These are phyloP conservation scores for Unio pictorum DNA, from an alignment of 2,888 invertebrate genomes.

Conservation along the genomic window DNA sequence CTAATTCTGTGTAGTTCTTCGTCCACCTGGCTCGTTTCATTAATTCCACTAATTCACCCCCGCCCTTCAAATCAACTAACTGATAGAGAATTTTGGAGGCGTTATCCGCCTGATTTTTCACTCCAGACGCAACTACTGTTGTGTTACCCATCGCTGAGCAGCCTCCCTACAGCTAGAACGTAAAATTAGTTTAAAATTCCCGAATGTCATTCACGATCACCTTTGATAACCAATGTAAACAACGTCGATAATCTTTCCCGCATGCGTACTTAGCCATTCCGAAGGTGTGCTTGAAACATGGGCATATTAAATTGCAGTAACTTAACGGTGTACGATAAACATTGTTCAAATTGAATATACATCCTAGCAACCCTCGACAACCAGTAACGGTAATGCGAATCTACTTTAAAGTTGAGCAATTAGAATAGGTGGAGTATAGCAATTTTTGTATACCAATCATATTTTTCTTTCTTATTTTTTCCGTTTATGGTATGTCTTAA, in stretches of 20 bases:
- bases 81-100: constrained; percentile 79
- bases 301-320: background rate
- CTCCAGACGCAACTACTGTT: constrained; percentile 82
- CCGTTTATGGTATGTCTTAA: too few species aligned
- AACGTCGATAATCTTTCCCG: constrained; percentile 13
- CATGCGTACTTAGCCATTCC: constrained; percentile 19
- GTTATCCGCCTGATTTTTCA: constrained; percentile 88
- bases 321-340: constrained; percentile 11
- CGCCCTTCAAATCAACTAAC: constrained; percentile 92
- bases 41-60: constrained; percentile 74
- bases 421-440: too few species aligned
- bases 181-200: background rate
- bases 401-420: too few species aligned
- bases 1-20: constrained; percentile 79
- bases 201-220: constrained; percentile 5
- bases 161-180: too few species aligned
- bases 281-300: background rate
- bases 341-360: constrained; percentile 12
- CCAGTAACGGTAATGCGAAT: constrained; percentile 1
- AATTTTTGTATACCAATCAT: too few species aligned
- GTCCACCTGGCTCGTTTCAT: constrained; percentile 65
- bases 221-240: constrained; percentile 36
- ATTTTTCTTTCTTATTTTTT: too few species aligned
- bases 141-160: constrained; percentile 53
- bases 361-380: constrained; percentile 55